Percentiles rank a stretch among this genome's conserved stretches.
Evolutionary conservation across 2,888 invertebrate genomes (phyloP).

Genomic region (Odiellus spinosus): DNA sequence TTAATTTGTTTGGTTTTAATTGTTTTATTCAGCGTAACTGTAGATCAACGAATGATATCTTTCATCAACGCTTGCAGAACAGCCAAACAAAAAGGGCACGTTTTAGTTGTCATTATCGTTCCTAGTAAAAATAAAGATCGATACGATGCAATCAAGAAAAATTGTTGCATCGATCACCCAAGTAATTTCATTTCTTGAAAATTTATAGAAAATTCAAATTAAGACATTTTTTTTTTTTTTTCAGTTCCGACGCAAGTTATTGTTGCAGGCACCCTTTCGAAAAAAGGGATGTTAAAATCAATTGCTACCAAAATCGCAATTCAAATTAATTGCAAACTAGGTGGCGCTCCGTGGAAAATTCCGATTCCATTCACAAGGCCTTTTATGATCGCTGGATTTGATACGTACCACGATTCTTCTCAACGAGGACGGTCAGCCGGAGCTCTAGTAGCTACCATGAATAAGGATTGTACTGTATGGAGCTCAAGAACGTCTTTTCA

Average conservation of each 20-base stretch:
- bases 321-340: constrained; percentile 82
- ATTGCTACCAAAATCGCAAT: constrained; percentile 83
- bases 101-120: constrained; percentile 40
- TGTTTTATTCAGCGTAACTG: constrained; percentile 3
- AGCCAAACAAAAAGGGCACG: constrained; percentile 29
- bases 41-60: constrained; percentile 42
- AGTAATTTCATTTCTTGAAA: too few species aligned
- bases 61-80: constrained; percentile 45
- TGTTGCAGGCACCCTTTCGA: constrained; percentile 39
- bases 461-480: constrained; percentile 30
- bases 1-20: too few species aligned
- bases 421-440: constrained; percentile 39
- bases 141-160: constrained; percentile 79
- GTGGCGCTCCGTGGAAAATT: constrained; percentile 74
- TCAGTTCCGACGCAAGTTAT: constrained; percentile 37
- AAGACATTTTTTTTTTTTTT: constrained; percentile 9
- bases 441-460: constrained; percentile 35
- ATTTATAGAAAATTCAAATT: too few species aligned
- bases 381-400: constrained; percentile 56
- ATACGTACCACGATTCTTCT: constrained; percentile 33
- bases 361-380: constrained; percentile 40
- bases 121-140: constrained; percentile 51
- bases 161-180: constrained; percentile 55
- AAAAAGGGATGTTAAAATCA: constrained; percentile 45
- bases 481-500: constrained; percentile 24